These are phyloP conservation scores for Halocynthia aurantium DNA, from an alignment of 23 tunicate genomes.

Conservation along the genomic window DNA sequence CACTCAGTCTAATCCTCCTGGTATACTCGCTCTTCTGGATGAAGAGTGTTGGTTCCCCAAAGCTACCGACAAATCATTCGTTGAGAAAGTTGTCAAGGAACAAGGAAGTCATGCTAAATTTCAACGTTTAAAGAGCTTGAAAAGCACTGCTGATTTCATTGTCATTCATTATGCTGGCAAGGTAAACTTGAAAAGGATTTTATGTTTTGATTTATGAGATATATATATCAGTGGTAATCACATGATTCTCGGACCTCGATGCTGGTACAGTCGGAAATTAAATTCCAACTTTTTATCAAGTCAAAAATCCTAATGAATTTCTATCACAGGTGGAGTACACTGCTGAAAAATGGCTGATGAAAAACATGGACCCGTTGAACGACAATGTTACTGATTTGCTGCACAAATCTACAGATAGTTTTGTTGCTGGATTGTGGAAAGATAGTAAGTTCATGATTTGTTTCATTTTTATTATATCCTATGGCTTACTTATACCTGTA, in stretches of 20 bases:
- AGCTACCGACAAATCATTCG: conserved; percentile 97
- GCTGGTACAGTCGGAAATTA: too few relatives aligned
- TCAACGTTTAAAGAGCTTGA: conserved; percentile 72
- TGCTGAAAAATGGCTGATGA: conserved; percentile 94
- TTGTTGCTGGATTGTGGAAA: conserved; percentile 76
- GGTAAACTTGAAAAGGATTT: conserved; percentile 17
- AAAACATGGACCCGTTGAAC: conserved; percentile 99
- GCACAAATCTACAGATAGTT: conserved; percentile 80
- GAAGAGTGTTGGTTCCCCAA: conserved; percentile 99
- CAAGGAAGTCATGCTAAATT: conserved; percentile 84
- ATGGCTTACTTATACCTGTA: too few relatives aligned
- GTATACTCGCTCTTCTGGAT: conserved; percentile 90
- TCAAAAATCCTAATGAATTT: background rate
- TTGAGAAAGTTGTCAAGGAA: conserved; percentile 90
- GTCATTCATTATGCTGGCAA: conserved; percentile 99
- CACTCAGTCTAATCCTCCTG: conserved; percentile 97
- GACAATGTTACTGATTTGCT: conserved; percentile 95
- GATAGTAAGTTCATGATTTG: conserved; percentile 58
- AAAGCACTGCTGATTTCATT: conserved; percentile 89
- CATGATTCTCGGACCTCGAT: too few relatives aligned
- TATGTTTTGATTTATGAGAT: too few relatives aligned
- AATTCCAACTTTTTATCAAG: too few relatives aligned
- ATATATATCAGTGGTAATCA: too few relatives aligned
- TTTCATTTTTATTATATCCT: too few relatives aligned
- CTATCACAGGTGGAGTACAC: conserved; percentile 79